Evolutionary conservation across 2,113 vertebrate genomes (phyloP).

Genomic region (Lipophrys pholis): DNA sequence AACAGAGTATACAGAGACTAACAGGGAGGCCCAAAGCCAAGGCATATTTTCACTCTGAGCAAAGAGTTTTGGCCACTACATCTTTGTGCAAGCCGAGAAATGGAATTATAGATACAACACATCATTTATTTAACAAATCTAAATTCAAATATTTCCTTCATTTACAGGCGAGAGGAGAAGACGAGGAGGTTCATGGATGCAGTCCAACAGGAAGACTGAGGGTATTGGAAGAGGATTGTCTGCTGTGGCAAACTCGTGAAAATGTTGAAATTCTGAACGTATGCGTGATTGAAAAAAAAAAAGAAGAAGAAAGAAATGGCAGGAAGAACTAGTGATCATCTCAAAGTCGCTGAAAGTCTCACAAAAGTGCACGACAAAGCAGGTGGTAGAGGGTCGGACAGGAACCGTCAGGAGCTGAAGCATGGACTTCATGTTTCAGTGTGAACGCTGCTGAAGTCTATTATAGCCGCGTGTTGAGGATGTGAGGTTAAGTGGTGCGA

Average conservation of each 20-base stretch:
- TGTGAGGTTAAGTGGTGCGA: slow-evolving; percentile 72
- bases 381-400: too few species aligned
- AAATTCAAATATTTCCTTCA: not conserved
- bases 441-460: slow-evolving; percentile 42
- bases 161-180: too few species aligned
- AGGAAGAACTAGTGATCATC: not conserved
- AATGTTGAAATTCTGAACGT: too few species aligned
- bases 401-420: slow-evolving; percentile 31
- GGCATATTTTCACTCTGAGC: too few species aligned
- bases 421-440: slow-evolving; percentile 47
- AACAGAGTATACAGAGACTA: too few species aligned
- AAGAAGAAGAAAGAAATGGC: not conserved
- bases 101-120: too few species aligned
- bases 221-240: too few species aligned
- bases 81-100: too few species aligned
- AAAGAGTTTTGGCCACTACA: too few species aligned
- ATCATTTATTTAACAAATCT: not conserved
- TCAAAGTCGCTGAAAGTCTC: not conserved
- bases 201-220: too few species aligned
- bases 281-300: not conserved
- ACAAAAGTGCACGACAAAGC: not conserved
- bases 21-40: too few species aligned
- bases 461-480: slow-evolving; percentile 55
- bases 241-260: not conserved
- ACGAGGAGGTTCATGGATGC: too few species aligned